Evolutionary conservation across 2,888 invertebrate species (phyloP).

Genomic region (Polymixis lichenea): DNA sequence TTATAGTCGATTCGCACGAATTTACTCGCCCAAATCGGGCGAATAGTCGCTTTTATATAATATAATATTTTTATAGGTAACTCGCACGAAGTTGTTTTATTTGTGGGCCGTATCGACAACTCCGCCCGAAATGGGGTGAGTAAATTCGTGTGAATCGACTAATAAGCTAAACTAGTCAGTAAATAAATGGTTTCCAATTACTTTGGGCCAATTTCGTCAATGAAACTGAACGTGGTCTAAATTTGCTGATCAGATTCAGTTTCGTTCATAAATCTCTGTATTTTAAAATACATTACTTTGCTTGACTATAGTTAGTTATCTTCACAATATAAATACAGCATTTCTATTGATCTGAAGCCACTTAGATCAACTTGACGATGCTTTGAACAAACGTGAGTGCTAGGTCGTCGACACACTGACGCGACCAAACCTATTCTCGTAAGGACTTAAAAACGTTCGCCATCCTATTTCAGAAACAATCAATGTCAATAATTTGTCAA

Average conservation of each 20-base stretch:
- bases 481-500: not conserved
- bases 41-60: too few relatives aligned
- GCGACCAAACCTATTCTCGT: not conserved
- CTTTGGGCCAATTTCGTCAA: not conserved
- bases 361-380: constrained; percentile 44
- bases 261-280: not conserved
- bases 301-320: not conserved
- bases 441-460: not conserved
- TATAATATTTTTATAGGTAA: too few relatives aligned
- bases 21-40: too few relatives aligned
- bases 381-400: constrained; percentile 57
- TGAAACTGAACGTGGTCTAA: too few relatives aligned
- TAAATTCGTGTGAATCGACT: too few relatives aligned
- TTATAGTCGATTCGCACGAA: too few relatives aligned
- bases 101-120: too few relatives aligned
- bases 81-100: too few relatives aligned
- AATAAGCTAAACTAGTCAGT: not conserved
- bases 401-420: constrained; percentile 26
- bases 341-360: constrained; percentile 41
- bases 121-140: too few relatives aligned
- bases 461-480: not conserved
- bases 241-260: not conserved
- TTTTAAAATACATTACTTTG: not conserved
- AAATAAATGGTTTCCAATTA: not conserved
- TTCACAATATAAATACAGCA: not conserved